Percentiles rank a stretch among this genome's conserved stretches.
These are phyloP conservation scores for Ophion ventricosus DNA, from an alignment of 2,888 invertebrate genomes.

Conservation along the genomic window DNA sequence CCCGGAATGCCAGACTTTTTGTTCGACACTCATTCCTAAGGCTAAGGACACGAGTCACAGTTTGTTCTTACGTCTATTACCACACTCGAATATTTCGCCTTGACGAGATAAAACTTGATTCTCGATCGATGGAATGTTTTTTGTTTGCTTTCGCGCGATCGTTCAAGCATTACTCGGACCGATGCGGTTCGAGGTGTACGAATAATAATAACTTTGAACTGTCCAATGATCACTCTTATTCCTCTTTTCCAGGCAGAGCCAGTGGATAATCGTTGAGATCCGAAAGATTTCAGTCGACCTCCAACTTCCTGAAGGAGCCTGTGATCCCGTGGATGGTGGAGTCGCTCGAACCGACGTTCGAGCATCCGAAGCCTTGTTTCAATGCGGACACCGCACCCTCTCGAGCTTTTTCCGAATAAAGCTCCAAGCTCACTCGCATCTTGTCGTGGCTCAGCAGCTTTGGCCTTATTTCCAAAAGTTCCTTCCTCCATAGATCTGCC, in stretches of 20 bases:
- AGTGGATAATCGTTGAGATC: not conserved
- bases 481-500: conserved; percentile 89
- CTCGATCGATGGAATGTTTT: not conserved
- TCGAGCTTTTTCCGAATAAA: conserved; percentile 89
- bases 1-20: not conserved
- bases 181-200: not conserved
- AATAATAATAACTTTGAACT: not conserved
- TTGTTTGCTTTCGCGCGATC: not conserved
- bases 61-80: not conserved
- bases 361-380: conserved; percentile 86
- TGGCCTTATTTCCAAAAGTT: conserved; percentile 86
- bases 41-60: not conserved
- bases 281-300: conserved; percentile 87
- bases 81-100: not conserved
- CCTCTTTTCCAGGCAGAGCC: not conserved
- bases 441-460: conserved; percentile 88
- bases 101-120: not conserved
- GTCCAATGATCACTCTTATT: not conserved
- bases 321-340: conserved; percentile 87
- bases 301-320: conserved; percentile 91
- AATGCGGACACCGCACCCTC: conserved; percentile 91
- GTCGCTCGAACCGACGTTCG: conserved; percentile 86
- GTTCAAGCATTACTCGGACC: not conserved
- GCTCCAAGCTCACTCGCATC: conserved; percentile 88
- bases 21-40: not conserved